Evolutionary conservation across 2,888 invertebrate species (phyloP).

Genomic region (Exephanes ischioxanthus): DNA sequence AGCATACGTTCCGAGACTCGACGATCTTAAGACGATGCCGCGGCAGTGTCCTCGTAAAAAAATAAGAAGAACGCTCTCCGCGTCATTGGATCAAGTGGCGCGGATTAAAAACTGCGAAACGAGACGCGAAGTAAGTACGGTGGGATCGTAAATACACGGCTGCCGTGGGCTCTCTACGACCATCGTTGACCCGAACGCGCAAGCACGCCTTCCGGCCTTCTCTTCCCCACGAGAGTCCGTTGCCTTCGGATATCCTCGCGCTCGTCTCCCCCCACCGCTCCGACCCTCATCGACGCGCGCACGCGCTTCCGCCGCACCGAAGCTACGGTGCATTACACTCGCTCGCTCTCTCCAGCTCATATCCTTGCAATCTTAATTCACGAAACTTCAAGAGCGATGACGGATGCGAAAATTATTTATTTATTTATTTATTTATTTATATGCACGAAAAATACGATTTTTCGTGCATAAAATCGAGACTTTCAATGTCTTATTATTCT

Average conservation of each 20-base stretch:
- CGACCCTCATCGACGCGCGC: constrained; percentile 26
- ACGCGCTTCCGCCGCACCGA: constrained; percentile 18
- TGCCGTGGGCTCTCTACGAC: neutral
- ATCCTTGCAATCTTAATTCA: neutral
- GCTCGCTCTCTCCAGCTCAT: neutral
- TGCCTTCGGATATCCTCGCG: constrained; percentile 10
- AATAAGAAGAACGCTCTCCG: constrained; percentile 27
- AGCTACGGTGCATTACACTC: constrained; percentile 14
- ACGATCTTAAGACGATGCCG: neutral
- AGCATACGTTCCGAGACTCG: constrained; percentile 35
- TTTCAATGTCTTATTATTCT: too few relatives aligned
- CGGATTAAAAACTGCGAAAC: constrained; percentile 62
- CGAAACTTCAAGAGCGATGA: neutral
- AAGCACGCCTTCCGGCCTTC: constrained; percentile 11
- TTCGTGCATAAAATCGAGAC: too few relatives aligned
- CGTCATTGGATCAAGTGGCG: constrained; percentile 58
- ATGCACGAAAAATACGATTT: too few relatives aligned
- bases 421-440: neutral
- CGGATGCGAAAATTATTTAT: neutral
- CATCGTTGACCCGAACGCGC: constrained; percentile 6
- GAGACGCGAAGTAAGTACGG: constrained; percentile 45
- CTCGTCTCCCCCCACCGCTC: neutral
- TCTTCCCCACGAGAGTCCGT: neutral
- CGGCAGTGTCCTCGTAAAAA: constrained; percentile 26
- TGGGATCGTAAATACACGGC: constrained; percentile 43